These are phyloP conservation scores for Oryctolagus cuniculus DNA, from an alignment of 2,113 vertebrate genomes.

Conservation along the genomic window mOryCun1.1 NC_091438.1:144927001-144927500, in stretches of 20 bases:
- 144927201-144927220: slow-evolving; percentile 72
- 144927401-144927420: background rate
- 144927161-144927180: slow-evolving; percentile 53
- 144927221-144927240: background rate
- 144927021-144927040: background rate
- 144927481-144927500: background rate
- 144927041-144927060: background rate
- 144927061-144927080: background rate
- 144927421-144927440: background rate
- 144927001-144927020: background rate
- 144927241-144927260: slow-evolving; percentile 56
- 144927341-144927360: slow-evolving; percentile 40
- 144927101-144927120: background rate
- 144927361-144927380: slow-evolving; percentile 60
- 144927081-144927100: background rate
- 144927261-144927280: background rate
- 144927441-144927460: background rate
- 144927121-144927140: slow-evolving; percentile 37
- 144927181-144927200: slow-evolving; percentile 46
- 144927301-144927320: slow-evolving; percentile 60
- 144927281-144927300: background rate
- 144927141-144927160: slow-evolving; percentile 46
- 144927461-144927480: slow-evolving; percentile 31
- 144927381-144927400: background rate
- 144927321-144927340: background rate